Evolutionary conservation across 2,113 vertebrate species (phyloP).

Genomic region (Aphelocoma coerulescens): DNA sequence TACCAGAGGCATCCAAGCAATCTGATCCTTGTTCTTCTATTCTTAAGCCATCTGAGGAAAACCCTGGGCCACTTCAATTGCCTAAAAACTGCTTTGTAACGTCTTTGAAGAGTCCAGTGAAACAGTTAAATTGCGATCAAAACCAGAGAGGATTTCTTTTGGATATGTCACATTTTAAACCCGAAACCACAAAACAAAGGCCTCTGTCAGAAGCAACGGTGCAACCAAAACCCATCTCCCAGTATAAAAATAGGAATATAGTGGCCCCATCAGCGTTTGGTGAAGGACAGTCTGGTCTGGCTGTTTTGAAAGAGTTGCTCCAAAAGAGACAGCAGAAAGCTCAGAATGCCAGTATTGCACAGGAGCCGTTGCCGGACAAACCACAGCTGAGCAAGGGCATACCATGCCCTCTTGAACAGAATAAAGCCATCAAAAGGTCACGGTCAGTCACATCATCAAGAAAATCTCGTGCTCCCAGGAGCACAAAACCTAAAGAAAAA

Average conservation of each 20-base stretch:
- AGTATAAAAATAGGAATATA: constrained; percentile 73
- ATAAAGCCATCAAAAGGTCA: constrained; percentile 73
- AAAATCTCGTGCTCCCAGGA: constrained; percentile 80
- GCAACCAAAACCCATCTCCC: constrained; percentile 71
- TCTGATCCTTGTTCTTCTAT: constrained; percentile 65
- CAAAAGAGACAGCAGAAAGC: constrained; percentile 88
- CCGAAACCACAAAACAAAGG: constrained; percentile 70
- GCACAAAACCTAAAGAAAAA: constrained; percentile 77
- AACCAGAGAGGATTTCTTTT: constrained; percentile 77
- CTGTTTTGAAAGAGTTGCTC: constrained; percentile 91
- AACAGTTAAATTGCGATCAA: constrained; percentile 74
- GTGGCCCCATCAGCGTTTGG: constrained; percentile 65
- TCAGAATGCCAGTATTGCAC: constrained; percentile 61
- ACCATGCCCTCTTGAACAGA: constrained; percentile 67
- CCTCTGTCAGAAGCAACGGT: constrained; percentile 65
- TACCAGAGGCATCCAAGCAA: constrained; percentile 68
- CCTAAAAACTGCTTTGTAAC: constrained; percentile 73
- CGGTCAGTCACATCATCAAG: constrained; percentile 69
- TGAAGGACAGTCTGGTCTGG: constrained; percentile 85
- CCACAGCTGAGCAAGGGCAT: constrained; percentile 61
- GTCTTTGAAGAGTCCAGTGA: constrained; percentile 74
- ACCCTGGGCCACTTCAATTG: constrained; percentile 57
- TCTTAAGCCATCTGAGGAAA: constrained; percentile 68
- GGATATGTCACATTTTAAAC: constrained; percentile 71
- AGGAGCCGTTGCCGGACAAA: constrained; percentile 48